These are phyloP conservation scores for Merodon equestris DNA, from an alignment of 2,888 invertebrate genomes.

Conservation along the genomic window DNA sequence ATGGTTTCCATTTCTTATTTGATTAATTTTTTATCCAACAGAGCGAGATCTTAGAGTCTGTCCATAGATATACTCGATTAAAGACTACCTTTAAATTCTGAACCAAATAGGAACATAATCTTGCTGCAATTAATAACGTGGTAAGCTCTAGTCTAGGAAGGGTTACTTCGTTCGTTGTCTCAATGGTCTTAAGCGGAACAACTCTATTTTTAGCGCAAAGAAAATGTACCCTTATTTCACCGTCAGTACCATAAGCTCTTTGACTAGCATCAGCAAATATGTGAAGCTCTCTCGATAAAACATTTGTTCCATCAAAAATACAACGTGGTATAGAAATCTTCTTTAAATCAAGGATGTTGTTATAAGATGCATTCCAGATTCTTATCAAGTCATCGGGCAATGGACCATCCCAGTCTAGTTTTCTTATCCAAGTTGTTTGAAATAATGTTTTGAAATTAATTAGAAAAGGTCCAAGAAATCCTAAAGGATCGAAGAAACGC, in stretches of 20 bases:
- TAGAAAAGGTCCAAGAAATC: not conserved
- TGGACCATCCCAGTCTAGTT: not conserved
- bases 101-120: conserved; percentile 25
- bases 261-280: conserved; percentile 11
- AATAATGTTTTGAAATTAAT: conserved; percentile 3
- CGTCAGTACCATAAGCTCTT: not conserved
- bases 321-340: conserved; percentile 2
- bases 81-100: conserved; percentile 1
- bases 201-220: conserved; percentile 5
- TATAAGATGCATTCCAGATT: not conserved
- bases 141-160: conserved; percentile 8
- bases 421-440: not conserved
- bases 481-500: conserved; percentile 3
- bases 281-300: not conserved
- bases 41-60: conserved; percentile 14
- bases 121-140: conserved; percentile 16
- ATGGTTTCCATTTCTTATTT: conserved; percentile 19
- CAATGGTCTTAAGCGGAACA: not conserved
- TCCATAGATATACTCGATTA: conserved; percentile 10
- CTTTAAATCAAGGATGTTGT: not conserved
- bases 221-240: not conserved
- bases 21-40: conserved; percentile 10
- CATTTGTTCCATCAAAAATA: not conserved
- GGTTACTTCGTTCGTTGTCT: conserved; percentile 4
- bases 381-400: not conserved